Conservation (phyloP, 2,888 invertebrate genomes). For the Cotesia congregata region DNA sequence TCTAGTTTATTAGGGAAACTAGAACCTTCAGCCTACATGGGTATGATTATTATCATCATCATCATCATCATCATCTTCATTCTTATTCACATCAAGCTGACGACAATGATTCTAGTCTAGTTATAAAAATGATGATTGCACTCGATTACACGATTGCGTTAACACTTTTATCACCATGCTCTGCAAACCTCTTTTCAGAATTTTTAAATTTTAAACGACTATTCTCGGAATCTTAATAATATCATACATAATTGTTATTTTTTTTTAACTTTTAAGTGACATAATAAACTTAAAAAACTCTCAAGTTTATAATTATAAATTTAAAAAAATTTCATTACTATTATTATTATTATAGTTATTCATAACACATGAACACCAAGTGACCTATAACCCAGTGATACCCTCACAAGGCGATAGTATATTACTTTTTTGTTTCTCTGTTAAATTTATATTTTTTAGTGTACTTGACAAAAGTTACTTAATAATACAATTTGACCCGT, state of each 20-base stretch:
- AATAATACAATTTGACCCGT: neutral
- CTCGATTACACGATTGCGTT: conserved; percentile 68
- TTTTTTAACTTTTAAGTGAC: neutral
- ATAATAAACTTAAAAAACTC: too few relatives aligned
- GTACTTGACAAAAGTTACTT: neutral
- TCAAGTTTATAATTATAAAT: neutral
- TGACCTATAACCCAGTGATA: conserved; percentile 65
- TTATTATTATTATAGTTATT: neutral
- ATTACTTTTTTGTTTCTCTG: conserved; percentile 49
- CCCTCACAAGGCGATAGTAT: conserved; percentile 58
- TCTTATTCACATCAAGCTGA: conserved; percentile 55
- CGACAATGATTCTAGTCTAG: conserved; percentile 62
- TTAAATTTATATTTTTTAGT: conserved; percentile 39
- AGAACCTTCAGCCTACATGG: conserved; percentile 12
- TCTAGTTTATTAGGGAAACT: conserved; percentile 59
- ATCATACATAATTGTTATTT: neutral
- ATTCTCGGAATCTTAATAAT: neutral
- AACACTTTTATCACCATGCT: conserved; percentile 56
- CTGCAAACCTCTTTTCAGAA: conserved; percentile 32
- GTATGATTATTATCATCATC: conserved; percentile 47
- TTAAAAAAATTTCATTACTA: conserved; percentile 4
- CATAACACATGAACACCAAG: conserved; percentile 5
- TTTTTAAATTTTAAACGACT: neutral
- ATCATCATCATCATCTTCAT: conserved; percentile 68
- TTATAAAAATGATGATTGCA: conserved; percentile 65